Conservation (phyloP, 2,888 invertebrate genomes). For the Eristalis intricaria region DNA sequence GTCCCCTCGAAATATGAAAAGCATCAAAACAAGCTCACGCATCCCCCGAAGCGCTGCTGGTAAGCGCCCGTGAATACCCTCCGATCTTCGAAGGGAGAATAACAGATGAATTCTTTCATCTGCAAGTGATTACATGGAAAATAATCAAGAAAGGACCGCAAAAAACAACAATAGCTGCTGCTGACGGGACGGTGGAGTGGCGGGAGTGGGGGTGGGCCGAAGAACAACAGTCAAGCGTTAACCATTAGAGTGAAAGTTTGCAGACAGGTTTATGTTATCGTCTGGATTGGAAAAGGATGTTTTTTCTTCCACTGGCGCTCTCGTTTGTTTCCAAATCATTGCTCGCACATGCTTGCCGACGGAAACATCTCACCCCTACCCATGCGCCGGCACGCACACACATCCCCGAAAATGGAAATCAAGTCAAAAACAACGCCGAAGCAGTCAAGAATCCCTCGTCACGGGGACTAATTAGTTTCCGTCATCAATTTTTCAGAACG, state of each 20-base stretch:
- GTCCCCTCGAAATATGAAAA: not conserved
- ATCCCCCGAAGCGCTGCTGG: not conserved
- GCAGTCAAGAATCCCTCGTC: constrained; percentile 23
- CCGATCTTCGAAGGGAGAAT: not conserved
- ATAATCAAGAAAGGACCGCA: constrained; percentile 18
- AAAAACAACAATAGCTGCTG: not conserved
- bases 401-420: not conserved
- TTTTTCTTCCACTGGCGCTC: not conserved
- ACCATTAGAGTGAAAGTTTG: constrained; percentile 38
- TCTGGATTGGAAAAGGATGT: constrained; percentile 43
- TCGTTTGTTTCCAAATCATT: constrained; percentile 40
- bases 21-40: not conserved
- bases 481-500: constrained; percentile 30
- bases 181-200: too few species aligned
- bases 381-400: not conserved
- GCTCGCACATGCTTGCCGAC: constrained; percentile 25
- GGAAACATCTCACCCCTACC: not conserved
- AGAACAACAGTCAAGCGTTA: constrained; percentile 8
- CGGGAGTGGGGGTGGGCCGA: not conserved
- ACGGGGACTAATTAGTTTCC: constrained; percentile 43
- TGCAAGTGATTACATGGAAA: constrained; percentile 47
- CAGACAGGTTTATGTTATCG: constrained; percentile 41
- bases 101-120: constrained; percentile 36
- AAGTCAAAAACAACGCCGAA: not conserved
- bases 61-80: not conserved